Conservation (phyloP, 2,113 vertebrate species). For the Syngnathus typhle region DNA sequence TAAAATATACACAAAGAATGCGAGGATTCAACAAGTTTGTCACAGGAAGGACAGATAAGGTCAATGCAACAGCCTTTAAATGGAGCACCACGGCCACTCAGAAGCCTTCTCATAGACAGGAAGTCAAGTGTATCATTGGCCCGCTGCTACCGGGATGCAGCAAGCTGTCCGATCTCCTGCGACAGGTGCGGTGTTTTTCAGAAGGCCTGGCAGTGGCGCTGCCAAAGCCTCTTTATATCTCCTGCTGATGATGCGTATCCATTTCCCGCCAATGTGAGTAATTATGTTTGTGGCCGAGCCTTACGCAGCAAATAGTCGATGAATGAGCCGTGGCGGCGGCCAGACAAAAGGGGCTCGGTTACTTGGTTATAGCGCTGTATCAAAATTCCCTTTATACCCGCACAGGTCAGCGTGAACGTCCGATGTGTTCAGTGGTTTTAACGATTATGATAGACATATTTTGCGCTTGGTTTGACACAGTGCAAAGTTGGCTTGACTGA, state of each 20-base stretch:
- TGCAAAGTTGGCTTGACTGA: background rate
- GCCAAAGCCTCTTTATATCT: conserved; percentile 32
- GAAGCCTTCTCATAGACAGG: conserved; percentile 31
- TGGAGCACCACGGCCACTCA: conserved; percentile 24
- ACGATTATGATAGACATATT: background rate
- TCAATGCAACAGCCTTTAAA: conserved; percentile 14
- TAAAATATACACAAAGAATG: no score
- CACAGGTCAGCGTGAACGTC: background rate
- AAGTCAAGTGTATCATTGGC: conserved; percentile 55
- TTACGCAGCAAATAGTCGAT: conserved; percentile 25
- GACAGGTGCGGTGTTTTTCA: conserved; percentile 57
- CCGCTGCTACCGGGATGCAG: conserved; percentile 45
- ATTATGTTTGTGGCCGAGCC: conserved; percentile 41
- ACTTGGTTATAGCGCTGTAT: background rate
- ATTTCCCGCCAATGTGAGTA: conserved; percentile 47
- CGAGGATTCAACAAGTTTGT: background rate
- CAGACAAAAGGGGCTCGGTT: background rate
- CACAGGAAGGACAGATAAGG: conserved; percentile 3
- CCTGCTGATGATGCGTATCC: conserved; percentile 45
- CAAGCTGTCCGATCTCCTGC: conserved; percentile 51
- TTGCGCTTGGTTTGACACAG: background rate
- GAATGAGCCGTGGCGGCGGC: background rate
- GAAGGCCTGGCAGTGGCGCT: conserved; percentile 42
- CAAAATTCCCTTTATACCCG: background rate
- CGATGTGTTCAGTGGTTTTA: background rate